Evolutionary conservation across 2,888 invertebrate species (phyloP).

Genomic region (Heliconius aoede): DNA sequence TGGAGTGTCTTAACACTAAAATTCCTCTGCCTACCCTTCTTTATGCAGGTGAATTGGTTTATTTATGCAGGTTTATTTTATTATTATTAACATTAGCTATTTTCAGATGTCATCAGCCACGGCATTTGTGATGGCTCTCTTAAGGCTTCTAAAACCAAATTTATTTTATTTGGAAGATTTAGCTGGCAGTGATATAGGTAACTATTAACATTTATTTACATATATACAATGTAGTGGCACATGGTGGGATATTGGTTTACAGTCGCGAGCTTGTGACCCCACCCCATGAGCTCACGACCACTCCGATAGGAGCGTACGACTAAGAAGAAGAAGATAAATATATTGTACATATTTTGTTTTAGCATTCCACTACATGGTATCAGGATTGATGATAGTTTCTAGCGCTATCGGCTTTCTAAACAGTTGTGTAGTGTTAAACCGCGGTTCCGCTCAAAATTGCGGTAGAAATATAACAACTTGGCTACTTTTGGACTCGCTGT

Average conservation of each 20-base stretch:
- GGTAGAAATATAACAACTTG: constrained; percentile 71
- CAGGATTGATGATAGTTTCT: constrained; percentile 67
- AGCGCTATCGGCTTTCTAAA: constrained; percentile 74
- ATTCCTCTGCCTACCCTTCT: too few relatives aligned
- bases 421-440: constrained; percentile 69
- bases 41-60: too few relatives aligned
- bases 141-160: constrained; percentile 68
- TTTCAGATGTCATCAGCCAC: constrained; percentile 75
- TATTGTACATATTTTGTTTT: constrained; percentile 42
- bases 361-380: constrained; percentile 74
- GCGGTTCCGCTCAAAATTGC: constrained; percentile 58
- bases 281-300: too few relatives aligned
- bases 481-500: constrained; percentile 74
- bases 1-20: too few relatives aligned
- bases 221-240: too few relatives aligned
- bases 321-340: too few relatives aligned
- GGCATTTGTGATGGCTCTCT: constrained; percentile 68
- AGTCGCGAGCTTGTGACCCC: too few relatives aligned
- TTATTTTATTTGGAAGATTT: constrained; percentile 67
- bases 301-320: too few relatives aligned
- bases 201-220: too few relatives aligned
- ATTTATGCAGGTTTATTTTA: too few relatives aligned
- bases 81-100: constrained; percentile 29
- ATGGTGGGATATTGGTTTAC: too few relatives aligned
- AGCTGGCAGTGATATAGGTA: constrained; percentile 65